These are phyloP conservation scores for Neocrepidodera transversa DNA, from an alignment of 2,888 invertebrate species.

Conservation along the genomic window DNA sequence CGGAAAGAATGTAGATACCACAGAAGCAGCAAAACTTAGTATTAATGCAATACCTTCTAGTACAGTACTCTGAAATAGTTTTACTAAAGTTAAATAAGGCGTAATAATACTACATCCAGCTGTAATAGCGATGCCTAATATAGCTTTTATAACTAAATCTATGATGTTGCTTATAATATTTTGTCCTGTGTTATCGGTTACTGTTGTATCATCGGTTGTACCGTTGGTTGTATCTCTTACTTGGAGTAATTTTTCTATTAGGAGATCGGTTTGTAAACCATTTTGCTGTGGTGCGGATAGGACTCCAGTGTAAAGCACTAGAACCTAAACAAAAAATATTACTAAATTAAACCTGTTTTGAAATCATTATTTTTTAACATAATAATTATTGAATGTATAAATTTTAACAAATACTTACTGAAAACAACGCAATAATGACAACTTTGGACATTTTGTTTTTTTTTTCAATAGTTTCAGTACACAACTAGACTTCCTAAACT, in stretches of 20 bases:
- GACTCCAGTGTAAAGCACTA: not conserved
- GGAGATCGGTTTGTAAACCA: not conserved
- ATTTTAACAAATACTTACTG: not conserved
- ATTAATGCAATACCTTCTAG: not conserved
- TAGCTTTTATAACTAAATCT: not conserved
- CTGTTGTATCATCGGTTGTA: not conserved
- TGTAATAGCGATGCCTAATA: not conserved
- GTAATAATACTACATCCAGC: not conserved
- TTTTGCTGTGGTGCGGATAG: not conserved
- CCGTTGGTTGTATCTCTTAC: not conserved
- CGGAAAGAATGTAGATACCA: not conserved
- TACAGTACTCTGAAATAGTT: constrained; percentile 1
- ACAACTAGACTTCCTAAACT: not conserved
- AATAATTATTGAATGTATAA: no score
- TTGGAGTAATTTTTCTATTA: not conserved
- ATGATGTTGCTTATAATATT: not conserved
- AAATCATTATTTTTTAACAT: no score
- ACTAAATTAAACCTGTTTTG: no score
- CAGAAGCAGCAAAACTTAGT: not conserved
- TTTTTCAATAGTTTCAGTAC: not conserved
- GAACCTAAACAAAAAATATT: not conserved
- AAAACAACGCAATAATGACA: not conserved
- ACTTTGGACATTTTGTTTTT: not conserved
- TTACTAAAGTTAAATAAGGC: not conserved
- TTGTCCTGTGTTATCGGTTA: not conserved